These are phyloP conservation scores for Agrilus biguttatus DNA, from an alignment of 2,888 invertebrate species.

Conservation along the genomic window DNA sequence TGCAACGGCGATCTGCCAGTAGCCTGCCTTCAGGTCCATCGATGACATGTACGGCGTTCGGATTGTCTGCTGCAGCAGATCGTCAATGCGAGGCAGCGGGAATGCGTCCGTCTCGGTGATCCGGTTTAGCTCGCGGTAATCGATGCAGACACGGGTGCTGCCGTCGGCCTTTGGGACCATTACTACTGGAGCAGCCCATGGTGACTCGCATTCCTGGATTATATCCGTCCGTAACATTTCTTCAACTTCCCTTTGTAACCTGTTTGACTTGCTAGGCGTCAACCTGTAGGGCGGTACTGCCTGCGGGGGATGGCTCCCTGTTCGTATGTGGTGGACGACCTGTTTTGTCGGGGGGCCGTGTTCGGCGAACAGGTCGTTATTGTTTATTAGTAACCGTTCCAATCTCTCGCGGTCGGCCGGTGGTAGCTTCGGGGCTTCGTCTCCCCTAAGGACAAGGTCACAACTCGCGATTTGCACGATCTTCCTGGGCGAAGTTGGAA, in stretches of 20 bases:
- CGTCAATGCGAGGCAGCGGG: conserved; percentile 26
- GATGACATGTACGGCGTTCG: conserved; percentile 14
- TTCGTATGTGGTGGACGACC: too few relatives aligned
- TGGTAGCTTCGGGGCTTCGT: too few relatives aligned
- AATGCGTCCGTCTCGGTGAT: conserved; percentile 15
- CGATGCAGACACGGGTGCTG: conserved; percentile 18
- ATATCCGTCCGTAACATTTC: conserved; percentile 15
- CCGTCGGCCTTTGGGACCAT: conserved; percentile 22
- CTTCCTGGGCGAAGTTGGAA: too few relatives aligned
- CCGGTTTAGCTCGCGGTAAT: conserved; percentile 17
- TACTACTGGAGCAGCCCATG: conserved; percentile 22
- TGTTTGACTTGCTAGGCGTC: conserved; percentile 8
- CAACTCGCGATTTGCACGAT: too few relatives aligned
- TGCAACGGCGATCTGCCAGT: conserved; percentile 20
- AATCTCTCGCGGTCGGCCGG: too few relatives aligned
- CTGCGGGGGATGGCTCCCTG: conserved; percentile 11
- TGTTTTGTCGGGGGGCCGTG: too few relatives aligned
- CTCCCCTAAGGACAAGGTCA: too few relatives aligned
- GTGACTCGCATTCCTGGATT: conserved; percentile 24
- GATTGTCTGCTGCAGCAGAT: conserved; percentile 15
- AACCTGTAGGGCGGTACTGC: conserved; percentile 20
- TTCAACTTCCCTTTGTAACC: conserved; percentile 4
- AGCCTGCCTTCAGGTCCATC: conserved; percentile 21
- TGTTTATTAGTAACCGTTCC: too few relatives aligned
- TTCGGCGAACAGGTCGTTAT: too few relatives aligned